Conservation (phyloP, 2,797 vertebrate genomes). For the Cryptoblepharus egeriae region DNA sequence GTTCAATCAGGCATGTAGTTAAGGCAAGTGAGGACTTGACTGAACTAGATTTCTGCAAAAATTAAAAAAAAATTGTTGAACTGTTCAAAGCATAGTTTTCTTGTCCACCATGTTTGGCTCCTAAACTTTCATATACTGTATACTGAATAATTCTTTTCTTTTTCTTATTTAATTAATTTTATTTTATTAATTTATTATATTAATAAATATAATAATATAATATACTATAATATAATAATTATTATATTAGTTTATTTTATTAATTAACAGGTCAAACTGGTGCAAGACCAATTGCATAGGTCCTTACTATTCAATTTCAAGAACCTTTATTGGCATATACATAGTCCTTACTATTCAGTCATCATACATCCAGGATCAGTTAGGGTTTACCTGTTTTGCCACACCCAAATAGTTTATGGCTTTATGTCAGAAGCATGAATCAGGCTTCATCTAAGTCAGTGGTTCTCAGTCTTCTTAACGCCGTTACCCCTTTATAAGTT, state of each 20-base stretch:
- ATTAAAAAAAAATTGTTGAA: background rate
- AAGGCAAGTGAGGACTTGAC: slow-evolving; percentile 81
- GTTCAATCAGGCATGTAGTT: slow-evolving; percentile 89
- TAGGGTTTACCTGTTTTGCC: background rate
- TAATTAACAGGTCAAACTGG: no score
- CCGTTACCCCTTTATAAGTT: no score
- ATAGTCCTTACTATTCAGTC: no score
- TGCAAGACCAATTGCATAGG: background rate
- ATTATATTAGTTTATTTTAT: no score
- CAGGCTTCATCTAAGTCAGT: no score
- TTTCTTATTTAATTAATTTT: no score
- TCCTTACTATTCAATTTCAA: background rate
- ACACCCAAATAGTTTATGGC: background rate
- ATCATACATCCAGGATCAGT: background rate
- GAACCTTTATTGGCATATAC: no score
- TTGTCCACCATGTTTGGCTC: background rate
- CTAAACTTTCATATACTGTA: background rate
- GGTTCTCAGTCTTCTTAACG: no score
- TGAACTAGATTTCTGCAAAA: background rate
- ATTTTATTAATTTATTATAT: no score
- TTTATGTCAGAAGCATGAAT: background rate
- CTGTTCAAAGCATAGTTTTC: background rate
- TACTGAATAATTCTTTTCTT: background rate
- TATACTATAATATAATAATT: no score
- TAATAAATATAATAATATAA: no score